These are phyloP conservation scores for Oreochromis niloticus DNA, from an alignment of 2,113 vertebrate species.

Conservation along the genomic window DNA sequence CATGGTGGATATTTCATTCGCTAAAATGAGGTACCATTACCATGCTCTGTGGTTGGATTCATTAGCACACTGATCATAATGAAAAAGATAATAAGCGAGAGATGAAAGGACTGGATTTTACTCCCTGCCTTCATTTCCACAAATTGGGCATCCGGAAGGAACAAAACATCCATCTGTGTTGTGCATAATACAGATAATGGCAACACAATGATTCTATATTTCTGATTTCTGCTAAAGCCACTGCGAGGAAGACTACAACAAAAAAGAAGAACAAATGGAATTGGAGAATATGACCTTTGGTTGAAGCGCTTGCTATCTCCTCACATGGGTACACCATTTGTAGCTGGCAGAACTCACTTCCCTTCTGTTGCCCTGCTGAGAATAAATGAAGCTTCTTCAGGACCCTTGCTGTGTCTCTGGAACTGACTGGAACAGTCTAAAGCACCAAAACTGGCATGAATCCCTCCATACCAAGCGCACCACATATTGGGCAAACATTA, in stretches of 20 bases:
- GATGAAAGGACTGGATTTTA: slow-evolving; percentile 45
- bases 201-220: background rate
- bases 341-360: slow-evolving; percentile 48
- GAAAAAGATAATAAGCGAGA: slow-evolving; percentile 50
- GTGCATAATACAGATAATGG: slow-evolving; percentile 5
- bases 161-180: slow-evolving; percentile 15
- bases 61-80: slow-evolving; percentile 44
- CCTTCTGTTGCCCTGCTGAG: slow-evolving; percentile 57
- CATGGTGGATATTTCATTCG: slow-evolving; percentile 16
- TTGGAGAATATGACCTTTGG: slow-evolving; percentile 43
- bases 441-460: slow-evolving; percentile 45
- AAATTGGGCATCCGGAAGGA: slow-evolving; percentile 38
- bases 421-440: slow-evolving; percentile 43
- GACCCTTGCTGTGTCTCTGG: slow-evolving; percentile 59
- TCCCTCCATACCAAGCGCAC: slow-evolving; percentile 34
- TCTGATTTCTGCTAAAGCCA: background rate
- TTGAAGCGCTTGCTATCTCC: slow-evolving; percentile 39
- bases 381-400: slow-evolving; percentile 62
- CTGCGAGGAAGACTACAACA: background rate
- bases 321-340: slow-evolving; percentile 48
- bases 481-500: slow-evolving; percentile 20
- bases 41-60: slow-evolving; percentile 33
- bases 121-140: slow-evolving; percentile 5
- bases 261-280: background rate
- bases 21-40: slow-evolving; percentile 31